Base-by-base conservation (phyloP, 2,888 invertebrate species). In the Laothoe populi region DNA sequence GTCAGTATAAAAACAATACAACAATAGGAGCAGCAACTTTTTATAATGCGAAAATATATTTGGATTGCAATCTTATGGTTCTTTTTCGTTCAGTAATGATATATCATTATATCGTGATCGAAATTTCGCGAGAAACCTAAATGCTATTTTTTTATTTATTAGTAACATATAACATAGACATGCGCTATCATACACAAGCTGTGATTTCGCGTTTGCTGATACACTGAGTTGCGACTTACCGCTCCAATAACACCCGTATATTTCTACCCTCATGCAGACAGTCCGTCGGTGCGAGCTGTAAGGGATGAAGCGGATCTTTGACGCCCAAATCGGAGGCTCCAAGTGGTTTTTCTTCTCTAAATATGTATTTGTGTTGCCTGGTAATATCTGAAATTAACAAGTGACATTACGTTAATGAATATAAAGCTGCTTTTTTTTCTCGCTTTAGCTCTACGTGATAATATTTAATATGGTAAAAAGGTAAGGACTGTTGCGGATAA, bases 221-320 rank as follows among this genome's bases (percentile, higher is more conserved):
- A 0, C 10, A 42, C 2, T 42, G 16, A 42, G 10, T 35, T 19
- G n/a, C 19, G 21, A 74, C 89, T 88, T 67, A 96, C 96, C 95
- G 80, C 94, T 95, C 96, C 97, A 97, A 48, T 93, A 93, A 83
- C 98, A 98, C 23, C 98, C 98, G 84, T 97, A 98, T 31, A 98
- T 85, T 83, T 98, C 98, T 38, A 98, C 96, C 66, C 98, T 92
- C 96, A 98, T 96, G 90, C 98, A 98, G 60, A 98, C 97, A 0
- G 97, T 98, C 66, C 98, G 94, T 4, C 95, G 94, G 79, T 96
- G 96, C 67, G 95, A 95, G 83, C 97, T 97, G 93, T 96, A 96
- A 0, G 98, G 98, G 62, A 97, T 93, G 86, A 98, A 96, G 57
- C 98, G 95, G 63, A 98, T 94, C 85, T 96, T 95, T 70, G 96